Conservation (phyloP, 2,888 invertebrate genomes). For the Masnerella sp. region DNA sequence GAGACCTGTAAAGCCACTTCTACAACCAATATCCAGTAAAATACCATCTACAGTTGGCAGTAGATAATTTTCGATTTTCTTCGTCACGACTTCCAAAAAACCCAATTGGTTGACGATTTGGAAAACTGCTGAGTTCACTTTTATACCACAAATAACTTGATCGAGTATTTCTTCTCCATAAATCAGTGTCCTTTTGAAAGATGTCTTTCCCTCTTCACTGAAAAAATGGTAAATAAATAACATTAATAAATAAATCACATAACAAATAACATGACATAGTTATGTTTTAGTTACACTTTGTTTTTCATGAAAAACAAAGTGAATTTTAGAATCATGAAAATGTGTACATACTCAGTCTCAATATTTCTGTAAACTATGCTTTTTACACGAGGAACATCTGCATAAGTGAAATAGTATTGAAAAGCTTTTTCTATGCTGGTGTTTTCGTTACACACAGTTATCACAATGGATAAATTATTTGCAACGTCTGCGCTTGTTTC, state of each 20-base stretch:
- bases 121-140: constrained; percentile 24
- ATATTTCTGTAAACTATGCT: constrained; percentile 29
- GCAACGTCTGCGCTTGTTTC: constrained; percentile 14
- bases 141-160: constrained; percentile 24
- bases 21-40: constrained; percentile 74
- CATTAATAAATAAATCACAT: background rate
- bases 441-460: constrained; percentile 39
- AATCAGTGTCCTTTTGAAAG: constrained; percentile 25
- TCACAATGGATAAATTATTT: constrained; percentile 9
- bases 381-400: constrained; percentile 12
- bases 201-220: constrained; percentile 25
- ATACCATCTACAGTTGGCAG: constrained; percentile 67
- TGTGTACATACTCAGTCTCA: constrained; percentile 27
- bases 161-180: constrained; percentile 10
- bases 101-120: constrained; percentile 14
- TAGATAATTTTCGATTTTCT: constrained; percentile 69
- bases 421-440: constrained; percentile 28
- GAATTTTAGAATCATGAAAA: background rate
- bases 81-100: constrained; percentile 62
- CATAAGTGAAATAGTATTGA: constrained; percentile 21
- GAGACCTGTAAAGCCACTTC: constrained; percentile 73
- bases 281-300: no score
- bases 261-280: background rate
- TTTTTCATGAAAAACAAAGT: no score
- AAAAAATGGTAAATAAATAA: constrained; percentile 7